A percentile compares a stretch with the other conserved stretches of the same genome.
Conservation (phyloP, 2,113 vertebrate genomes). For the Xiphophorus maculatus region DNA sequence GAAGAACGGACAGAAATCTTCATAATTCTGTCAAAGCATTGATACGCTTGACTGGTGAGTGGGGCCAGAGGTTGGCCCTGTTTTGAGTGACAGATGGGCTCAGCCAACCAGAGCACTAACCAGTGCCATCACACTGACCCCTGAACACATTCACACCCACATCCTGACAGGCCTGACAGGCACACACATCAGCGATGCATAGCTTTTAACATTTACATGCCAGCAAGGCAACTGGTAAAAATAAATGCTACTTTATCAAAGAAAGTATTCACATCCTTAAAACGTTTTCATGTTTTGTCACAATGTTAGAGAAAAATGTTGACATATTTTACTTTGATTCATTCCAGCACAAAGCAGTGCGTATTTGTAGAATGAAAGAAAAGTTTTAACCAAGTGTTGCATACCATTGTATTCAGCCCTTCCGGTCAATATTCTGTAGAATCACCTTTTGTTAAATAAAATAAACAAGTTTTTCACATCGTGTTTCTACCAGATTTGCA, state of each 20-base stretch:
- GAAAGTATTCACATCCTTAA: neutral
- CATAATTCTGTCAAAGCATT: constrained; percentile 83
- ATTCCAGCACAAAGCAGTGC: neutral
- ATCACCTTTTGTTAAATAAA: too few species aligned
- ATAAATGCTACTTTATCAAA: neutral
- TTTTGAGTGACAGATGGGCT: constrained; percentile 91
- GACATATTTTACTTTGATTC: neutral
- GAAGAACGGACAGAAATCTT: constrained; percentile 84
- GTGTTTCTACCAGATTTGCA: neutral
- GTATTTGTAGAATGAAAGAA: neutral
- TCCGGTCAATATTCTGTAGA: too few species aligned
- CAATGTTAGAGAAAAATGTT: neutral
- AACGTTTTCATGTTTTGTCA: neutral
- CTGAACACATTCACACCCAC: constrained; percentile 64
- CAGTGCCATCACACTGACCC: constrained; percentile 67
- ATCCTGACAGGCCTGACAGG: constrained; percentile 78
- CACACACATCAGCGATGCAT: constrained; percentile 78
- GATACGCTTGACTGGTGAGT: constrained; percentile 79
- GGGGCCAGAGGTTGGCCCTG: constrained; percentile 80
- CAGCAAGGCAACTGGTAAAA: neutral
- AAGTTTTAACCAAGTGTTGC: neutral
- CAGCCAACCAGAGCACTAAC: constrained; percentile 88
- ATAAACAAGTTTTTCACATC: too few species aligned
- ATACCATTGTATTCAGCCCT: neutral
- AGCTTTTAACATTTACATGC: constrained; percentile 67